Percentiles rank a stretch among this genome's conserved stretches.
phyloP scores from a whole-genome alignment of 2,797 vertebrate genomes.

The Orientallactaga sibirica region DNA sequence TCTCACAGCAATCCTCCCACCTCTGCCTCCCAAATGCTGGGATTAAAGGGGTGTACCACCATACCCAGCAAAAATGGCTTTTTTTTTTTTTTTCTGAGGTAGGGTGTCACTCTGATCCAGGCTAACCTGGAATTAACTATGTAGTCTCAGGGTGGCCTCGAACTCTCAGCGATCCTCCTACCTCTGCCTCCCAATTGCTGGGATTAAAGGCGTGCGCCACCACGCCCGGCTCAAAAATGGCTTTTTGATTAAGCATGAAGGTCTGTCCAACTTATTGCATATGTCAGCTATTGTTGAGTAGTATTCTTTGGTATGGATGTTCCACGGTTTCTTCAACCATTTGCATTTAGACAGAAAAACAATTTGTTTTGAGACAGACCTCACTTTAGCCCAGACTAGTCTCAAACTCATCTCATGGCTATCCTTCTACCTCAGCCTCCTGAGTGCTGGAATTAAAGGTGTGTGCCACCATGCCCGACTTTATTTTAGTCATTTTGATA shows the following conservation, averaged over 20 bases:
- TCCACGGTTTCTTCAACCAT: slow-evolving; percentile 48
- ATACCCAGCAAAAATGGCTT: no score
- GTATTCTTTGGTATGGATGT: slow-evolving; percentile 1
- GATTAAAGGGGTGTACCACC: no score
- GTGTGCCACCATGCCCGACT: no score
- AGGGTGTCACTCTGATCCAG: not conserved
- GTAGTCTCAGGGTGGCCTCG: not conserved
- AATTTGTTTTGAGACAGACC: no score
- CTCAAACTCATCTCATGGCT: no score
- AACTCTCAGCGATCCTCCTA: not conserved
- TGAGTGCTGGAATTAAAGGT: no score
- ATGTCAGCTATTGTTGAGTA: not conserved
- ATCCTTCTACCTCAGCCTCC: no score
- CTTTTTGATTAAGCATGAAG: not conserved
- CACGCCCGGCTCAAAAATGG: not conserved
- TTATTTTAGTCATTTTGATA: slow-evolving; percentile 45
- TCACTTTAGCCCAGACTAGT: no score
- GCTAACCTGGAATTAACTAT: not conserved
- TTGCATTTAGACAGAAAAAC: not conserved
- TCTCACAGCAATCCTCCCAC: no score
- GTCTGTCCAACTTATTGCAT: not conserved
- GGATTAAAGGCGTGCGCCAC: not conserved
- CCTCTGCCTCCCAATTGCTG: not conserved
- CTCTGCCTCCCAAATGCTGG: no score
- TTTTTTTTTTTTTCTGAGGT: not conserved